Conservation (phyloP, 2,797 vertebrate genomes). For the Borostomias antarcticus region DNA sequence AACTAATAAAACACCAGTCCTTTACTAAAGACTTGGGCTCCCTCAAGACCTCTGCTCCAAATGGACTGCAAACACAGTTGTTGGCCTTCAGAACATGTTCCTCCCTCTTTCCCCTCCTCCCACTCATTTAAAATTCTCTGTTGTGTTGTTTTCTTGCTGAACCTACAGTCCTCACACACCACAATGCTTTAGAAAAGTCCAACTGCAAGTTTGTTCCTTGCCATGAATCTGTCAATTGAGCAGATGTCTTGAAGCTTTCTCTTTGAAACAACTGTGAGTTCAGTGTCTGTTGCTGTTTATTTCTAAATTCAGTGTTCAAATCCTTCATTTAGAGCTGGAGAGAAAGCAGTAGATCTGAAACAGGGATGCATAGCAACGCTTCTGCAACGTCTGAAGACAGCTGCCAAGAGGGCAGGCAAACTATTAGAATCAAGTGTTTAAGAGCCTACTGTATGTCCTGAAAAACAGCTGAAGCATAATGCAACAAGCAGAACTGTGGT, state of each 20-base stretch:
- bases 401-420: no score
- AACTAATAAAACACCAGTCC: slow-evolving; percentile 77
- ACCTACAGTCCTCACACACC: slow-evolving; percentile 43
- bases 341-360: no score
- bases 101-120: slow-evolving; percentile 39
- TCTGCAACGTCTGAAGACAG: slow-evolving; percentile 21
- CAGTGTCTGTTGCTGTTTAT: background rate
- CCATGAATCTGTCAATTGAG: slow-evolving; percentile 1
- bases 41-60: slow-evolving; percentile 69
- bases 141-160: slow-evolving; percentile 49
- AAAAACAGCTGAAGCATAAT: no score
- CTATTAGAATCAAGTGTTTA: no score
- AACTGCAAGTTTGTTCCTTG: background rate
- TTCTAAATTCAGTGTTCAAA: background rate
- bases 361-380: slow-evolving; percentile 16
- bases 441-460: background rate
- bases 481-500: no score
- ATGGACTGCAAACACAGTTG: slow-evolving; percentile 60
- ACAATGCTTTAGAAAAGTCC: slow-evolving; percentile 10
- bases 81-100: slow-evolving; percentile 58
- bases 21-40: slow-evolving; percentile 73
- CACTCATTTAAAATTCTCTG: slow-evolving; percentile 47
- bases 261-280: background rate
- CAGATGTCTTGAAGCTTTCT: background rate
- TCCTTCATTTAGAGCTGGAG: no score